Evolutionary conservation across 2,888 invertebrate species (phyloP).

Genomic region (Allygus modestus): DNA sequence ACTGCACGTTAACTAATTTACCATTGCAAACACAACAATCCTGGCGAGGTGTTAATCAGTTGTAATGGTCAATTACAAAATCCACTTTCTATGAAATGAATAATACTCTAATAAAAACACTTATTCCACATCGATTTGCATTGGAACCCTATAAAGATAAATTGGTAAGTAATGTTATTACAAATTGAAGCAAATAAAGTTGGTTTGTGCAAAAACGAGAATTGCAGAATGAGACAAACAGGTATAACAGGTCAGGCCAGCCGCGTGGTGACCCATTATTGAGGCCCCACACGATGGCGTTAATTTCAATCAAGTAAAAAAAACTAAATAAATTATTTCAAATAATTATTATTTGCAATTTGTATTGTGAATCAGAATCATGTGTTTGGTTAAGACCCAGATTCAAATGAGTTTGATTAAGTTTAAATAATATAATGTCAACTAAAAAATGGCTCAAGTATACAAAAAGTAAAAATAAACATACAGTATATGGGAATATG

Average conservation of each 20-base stretch:
- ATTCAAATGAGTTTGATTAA: no score
- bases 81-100: neutral
- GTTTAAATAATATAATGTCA: no score
- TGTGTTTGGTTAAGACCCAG: no score
- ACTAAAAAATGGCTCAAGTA: no score
- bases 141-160: neutral
- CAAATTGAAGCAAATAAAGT: slow-evolving; percentile 51
- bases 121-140: neutral
- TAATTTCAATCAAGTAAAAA: slow-evolving; percentile 3
- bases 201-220: neutral
- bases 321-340: no score
- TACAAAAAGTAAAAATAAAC: no score
- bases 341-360: no score
- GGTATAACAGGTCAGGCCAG: slow-evolving; percentile 26
- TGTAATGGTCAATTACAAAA: neutral
- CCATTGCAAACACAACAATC: no score
- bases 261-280: neutral
- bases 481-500: no score
- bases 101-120: neutral
- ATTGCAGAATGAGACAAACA: slow-evolving; percentile 10
- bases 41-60: no score
- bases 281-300: neutral
- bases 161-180: slow-evolving; percentile 47
- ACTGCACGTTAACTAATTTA: no score
- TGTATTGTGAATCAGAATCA: no score